phyloP scores from a whole-genome alignment of 2,113 vertebrate genomes.

The Cryptomyrus ogoouensis region DNA sequence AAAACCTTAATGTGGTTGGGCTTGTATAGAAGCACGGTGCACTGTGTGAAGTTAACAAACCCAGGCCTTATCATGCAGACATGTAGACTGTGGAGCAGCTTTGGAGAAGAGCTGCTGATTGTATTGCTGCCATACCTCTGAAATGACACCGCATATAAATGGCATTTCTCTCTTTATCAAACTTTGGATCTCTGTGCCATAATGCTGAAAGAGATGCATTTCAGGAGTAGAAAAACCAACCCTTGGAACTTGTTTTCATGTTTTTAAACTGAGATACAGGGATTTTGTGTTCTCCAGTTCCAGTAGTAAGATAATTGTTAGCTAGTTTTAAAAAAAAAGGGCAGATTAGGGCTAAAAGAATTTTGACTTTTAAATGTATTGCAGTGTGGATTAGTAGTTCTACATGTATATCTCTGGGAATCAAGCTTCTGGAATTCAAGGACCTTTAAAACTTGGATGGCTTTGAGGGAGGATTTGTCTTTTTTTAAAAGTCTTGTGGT shows the following conservation, averaged over 20 bases:
- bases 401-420: not conserved
- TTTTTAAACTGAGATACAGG: not conserved
- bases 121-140: not conserved
- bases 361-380: not conserved
- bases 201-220: not conserved
- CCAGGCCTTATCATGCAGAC: not conserved
- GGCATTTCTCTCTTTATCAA: not conserved
- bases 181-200: not conserved
- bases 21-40: not conserved
- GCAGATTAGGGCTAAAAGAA: not conserved
- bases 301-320: not conserved
- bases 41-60: not conserved
- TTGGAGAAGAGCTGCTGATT: not conserved
- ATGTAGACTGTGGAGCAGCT: not conserved
- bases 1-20: not conserved
- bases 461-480: not conserved
- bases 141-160: not conserved
- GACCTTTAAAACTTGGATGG: not conserved
- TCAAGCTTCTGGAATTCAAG: not conserved
- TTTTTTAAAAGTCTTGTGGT: not conserved
- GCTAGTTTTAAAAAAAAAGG: not conserved
- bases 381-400: not conserved
- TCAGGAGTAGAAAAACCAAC: not conserved
- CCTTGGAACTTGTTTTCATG: not conserved
- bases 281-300: not conserved